Conservation (phyloP, 2,888 invertebrate genomes). For the Minunthozetes semirufus region DNA sequence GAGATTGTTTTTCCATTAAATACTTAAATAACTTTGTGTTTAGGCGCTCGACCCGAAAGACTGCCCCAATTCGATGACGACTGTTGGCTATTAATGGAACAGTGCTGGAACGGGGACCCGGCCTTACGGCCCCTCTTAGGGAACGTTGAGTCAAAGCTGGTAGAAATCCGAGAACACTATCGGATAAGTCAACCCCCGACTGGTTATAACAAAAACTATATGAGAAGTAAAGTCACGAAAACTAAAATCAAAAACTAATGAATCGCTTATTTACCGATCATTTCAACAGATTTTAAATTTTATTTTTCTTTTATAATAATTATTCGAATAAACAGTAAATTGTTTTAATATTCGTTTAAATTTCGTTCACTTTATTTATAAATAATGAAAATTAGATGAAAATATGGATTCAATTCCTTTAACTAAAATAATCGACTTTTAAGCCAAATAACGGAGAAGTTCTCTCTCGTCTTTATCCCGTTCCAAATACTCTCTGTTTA, state of each 20-base stretch:
- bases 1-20: not conserved
- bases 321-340: not conserved
- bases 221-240: not conserved
- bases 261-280: not conserved
- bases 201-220: slow-evolving; percentile 21
- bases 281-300: not conserved
- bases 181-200: slow-evolving; percentile 19
- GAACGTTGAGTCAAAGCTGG: slow-evolving; percentile 63
- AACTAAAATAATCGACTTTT: not conserved
- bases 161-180: slow-evolving; percentile 51
- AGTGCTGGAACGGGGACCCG: slow-evolving; percentile 74
- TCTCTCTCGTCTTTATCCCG: not conserved
- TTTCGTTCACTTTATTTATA: not conserved
- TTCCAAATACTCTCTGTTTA: slow-evolving; percentile 18
- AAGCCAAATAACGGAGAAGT: not conserved
- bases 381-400: not conserved
- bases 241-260: slow-evolving; percentile 5
- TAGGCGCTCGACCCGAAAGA: slow-evolving; percentile 73
- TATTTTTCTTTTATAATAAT: not conserved
- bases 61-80: slow-evolving; percentile 65
- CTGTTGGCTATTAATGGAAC: slow-evolving; percentile 75
- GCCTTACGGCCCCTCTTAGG: slow-evolving; percentile 67
- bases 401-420: not conserved
- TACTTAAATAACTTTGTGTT: slow-evolving; percentile 2
- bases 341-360: not conserved